Evolutionary conservation across 1,140 invertebrate genomes (phyloP).

Genomic region (Planococcus citri): DNA sequence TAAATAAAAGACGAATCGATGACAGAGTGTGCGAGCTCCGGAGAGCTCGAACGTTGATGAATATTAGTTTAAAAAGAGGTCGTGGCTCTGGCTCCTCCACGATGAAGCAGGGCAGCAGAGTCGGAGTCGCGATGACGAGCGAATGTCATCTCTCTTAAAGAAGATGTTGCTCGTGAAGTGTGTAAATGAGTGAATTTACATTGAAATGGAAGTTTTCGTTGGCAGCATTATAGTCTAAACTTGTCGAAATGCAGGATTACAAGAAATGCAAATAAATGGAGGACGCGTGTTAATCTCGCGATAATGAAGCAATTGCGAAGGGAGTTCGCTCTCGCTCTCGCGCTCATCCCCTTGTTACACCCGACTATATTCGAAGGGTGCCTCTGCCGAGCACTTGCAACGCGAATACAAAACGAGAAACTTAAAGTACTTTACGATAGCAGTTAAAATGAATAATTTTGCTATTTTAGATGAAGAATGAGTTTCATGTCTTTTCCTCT

Average conservation of each 20-base stretch:
- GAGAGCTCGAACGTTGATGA: not conserved
- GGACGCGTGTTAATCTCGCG: conserved; percentile 19
- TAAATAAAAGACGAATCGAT: conserved; percentile 3
- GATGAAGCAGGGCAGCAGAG: too few species aligned
- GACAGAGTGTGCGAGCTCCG: too few species aligned
- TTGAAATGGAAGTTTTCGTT: conserved; percentile 17
- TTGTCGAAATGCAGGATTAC: conserved; percentile 20
- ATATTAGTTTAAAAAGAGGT: not conserved
- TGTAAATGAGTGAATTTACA: conserved; percentile 9
- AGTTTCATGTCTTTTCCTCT: not conserved
- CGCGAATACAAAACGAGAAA: conserved; percentile 13
- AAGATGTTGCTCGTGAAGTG: not conserved
- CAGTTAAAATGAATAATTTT: conserved; percentile 19
- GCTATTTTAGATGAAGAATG: conserved; percentile 12
- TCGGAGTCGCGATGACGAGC: not conserved
- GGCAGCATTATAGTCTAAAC: conserved; percentile 4
- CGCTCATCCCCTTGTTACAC: not conserved
- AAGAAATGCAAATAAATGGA: conserved; percentile 19
- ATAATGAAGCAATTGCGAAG: conserved; percentile 19
- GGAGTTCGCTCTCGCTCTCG: too few species aligned
- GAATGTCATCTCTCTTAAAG: not conserved
- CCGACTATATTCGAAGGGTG: not conserved
- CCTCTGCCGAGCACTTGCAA: not conserved
- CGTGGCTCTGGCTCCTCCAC: too few species aligned
- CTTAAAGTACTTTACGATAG: conserved; percentile 15